phyloP scores from a whole-genome alignment of 2,797 vertebrate species.

The Microhierax caerulescens region DNA sequence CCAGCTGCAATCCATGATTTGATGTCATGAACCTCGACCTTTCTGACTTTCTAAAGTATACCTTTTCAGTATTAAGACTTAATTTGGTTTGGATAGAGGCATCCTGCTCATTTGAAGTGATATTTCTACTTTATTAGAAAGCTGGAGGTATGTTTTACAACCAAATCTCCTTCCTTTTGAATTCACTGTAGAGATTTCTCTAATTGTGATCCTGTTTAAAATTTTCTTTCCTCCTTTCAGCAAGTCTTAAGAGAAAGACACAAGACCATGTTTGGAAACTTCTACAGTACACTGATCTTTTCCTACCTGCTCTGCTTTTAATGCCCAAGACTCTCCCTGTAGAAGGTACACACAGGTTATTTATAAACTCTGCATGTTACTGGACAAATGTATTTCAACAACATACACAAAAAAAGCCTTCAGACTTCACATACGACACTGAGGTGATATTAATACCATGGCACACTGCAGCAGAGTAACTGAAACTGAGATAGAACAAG shows the following conservation, averaged over 20 bases:
- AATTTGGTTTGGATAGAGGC: constrained; percentile 47
- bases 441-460: neutral
- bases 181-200: constrained; percentile 14
- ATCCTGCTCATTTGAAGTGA: constrained; percentile 45
- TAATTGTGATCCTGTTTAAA: neutral
- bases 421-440: neutral
- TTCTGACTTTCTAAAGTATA: constrained; percentile 62
- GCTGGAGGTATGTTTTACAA: constrained; percentile 38
- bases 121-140: constrained; percentile 49
- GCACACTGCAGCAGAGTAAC: neutral
- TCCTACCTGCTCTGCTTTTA: neutral
- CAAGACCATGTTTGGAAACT: constrained; percentile 5
- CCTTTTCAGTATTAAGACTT: constrained; percentile 59
- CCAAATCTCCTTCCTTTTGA: neutral
- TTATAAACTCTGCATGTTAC: neutral
- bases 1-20: constrained; percentile 53
- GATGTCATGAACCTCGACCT: constrained; percentile 54
- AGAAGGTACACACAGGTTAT: neutral
- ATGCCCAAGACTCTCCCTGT: neutral
- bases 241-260: constrained; percentile 15
- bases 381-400: neutral
- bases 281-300: neutral
- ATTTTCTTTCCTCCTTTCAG: constrained; percentile 34
- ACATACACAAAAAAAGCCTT: neutral
- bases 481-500: neutral